Conservation (phyloP, 2,113 vertebrate genomes). For the Lucifuga dentata region DNA sequence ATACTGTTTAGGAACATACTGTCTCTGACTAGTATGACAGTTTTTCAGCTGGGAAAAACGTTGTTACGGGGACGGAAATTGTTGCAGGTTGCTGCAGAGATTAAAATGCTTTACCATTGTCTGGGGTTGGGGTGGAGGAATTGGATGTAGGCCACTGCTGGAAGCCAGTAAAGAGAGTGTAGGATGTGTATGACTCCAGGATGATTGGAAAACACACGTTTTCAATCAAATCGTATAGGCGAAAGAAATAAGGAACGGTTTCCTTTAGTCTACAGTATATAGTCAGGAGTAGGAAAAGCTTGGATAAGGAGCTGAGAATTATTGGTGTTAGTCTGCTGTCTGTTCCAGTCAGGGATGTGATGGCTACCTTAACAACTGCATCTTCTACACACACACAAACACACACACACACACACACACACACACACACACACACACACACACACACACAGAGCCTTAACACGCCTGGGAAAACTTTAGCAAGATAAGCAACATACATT, state of each 20-base stretch:
- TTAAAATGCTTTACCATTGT: conserved; percentile 7
- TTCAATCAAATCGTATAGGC: conserved; percentile 12
- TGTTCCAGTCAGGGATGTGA: conserved; percentile 41
- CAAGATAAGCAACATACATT: conserved; percentile 54
- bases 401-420: background rate
- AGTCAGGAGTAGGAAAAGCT: conserved; percentile 20
- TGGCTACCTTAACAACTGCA: conserved; percentile 44
- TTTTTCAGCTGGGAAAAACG: background rate
- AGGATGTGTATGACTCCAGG: conserved; percentile 22
- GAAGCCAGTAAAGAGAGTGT: conserved; percentile 19
- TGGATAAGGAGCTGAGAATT: conserved; percentile 22
- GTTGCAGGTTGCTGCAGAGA: conserved; percentile 10
- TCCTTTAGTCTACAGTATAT: too few species aligned
- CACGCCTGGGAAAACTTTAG: conserved; percentile 61
- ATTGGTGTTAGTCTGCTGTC: conserved; percentile 30
- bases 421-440: conserved; percentile 43
- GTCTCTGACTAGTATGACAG: background rate
- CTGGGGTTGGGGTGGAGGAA: conserved; percentile 19
- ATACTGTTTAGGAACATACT: background rate
- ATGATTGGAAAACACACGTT: conserved; percentile 13
- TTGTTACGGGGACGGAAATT: conserved; percentile 29
- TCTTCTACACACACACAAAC: conserved; percentile 29
- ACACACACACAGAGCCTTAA: conserved; percentile 11
- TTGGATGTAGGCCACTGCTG: conserved; percentile 10
- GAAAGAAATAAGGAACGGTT: conserved; percentile 15